A percentile compares a stretch with the other conserved stretches of the same genome.
Conservation (phyloP, 1,140 invertebrate species). For the Drosophila punjabiensis region DNA sequence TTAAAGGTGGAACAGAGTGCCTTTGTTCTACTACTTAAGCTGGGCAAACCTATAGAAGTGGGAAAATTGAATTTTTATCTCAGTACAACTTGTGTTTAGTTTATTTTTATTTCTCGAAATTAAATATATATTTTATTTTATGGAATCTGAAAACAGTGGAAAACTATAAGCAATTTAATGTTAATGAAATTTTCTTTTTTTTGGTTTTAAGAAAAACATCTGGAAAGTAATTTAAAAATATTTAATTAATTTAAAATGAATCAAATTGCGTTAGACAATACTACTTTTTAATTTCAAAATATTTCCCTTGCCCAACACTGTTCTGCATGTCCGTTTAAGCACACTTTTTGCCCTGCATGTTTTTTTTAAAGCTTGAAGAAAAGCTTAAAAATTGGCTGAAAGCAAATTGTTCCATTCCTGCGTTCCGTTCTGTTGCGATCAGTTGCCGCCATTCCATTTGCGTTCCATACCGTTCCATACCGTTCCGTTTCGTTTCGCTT, state of each 20-base stretch:
- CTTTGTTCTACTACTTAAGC: conserved; percentile 18
- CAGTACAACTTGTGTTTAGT: neutral
- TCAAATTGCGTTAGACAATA: neutral
- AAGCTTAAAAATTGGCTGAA: conserved; percentile 24
- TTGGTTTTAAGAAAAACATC: no score
- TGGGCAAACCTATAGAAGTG: neutral
- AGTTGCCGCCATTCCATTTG: conserved; percentile 18
- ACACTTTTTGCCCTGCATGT: conserved; percentile 19
- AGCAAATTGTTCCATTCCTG: conserved; percentile 35
- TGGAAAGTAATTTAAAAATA: no score
- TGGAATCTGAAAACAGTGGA: neutral
- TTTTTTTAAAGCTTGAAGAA: neutral
- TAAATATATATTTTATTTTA: neutral
- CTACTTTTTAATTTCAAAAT: neutral
- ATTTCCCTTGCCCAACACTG: conserved; percentile 1
- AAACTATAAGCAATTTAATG: neutral
- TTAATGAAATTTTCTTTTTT: neutral
- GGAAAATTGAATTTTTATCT: neutral
- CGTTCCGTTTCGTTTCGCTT: conserved; percentile 43
- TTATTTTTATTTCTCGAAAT: neutral
- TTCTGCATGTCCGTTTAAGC: conserved; percentile 17
- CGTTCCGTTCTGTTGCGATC: conserved; percentile 19
- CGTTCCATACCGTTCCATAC: conserved; percentile 14
- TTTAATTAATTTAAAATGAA: no score
- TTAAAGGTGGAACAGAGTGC: conserved; percentile 21